Evolutionary conservation across 2,113 vertebrate species (phyloP).

Genomic region (Rhabdomys dilectus): DNA sequence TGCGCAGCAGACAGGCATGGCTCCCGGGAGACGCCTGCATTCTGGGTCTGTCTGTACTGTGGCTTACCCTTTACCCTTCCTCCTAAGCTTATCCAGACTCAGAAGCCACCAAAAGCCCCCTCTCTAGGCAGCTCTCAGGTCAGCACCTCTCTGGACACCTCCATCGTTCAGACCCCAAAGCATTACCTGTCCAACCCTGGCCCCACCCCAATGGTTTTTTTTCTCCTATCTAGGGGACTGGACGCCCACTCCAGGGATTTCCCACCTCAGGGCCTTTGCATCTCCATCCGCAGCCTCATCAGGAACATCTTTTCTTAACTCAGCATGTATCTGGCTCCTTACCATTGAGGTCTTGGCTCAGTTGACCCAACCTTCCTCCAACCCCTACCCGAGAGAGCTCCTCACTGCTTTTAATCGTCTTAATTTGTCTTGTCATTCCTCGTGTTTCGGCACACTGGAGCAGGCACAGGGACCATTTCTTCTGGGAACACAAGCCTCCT

Average conservation of each 20-base stretch:
- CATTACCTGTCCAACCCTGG: too few relatives aligned
- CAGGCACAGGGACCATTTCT: neutral
- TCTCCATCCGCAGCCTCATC: fast-evolving
- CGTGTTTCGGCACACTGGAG: fast-evolving
- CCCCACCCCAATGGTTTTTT: fast-evolving
- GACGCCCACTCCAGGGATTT: neutral
- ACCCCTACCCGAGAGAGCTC: fast-evolving
- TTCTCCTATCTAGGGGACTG: neutral
- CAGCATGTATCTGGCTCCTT: too few relatives aligned
- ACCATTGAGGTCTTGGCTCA: neutral
- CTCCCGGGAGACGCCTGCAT: neutral
- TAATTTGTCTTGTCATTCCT: neutral
- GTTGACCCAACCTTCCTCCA: neutral
- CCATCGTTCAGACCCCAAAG: neutral
- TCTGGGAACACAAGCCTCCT: neutral
- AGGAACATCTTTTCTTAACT: neutral
- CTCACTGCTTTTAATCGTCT: neutral
- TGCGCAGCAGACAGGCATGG: constrained; percentile 28
- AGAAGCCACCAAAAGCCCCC: neutral
- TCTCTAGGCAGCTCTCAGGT: neutral
- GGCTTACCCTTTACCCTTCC: neutral
- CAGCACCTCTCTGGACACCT: neutral
- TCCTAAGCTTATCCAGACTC: neutral
- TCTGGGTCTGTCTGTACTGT: neutral
- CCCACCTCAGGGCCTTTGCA: neutral